phyloP scores from a whole-genome alignment of 1,140 invertebrate species.

The Drosophila tropicalis region DNA sequence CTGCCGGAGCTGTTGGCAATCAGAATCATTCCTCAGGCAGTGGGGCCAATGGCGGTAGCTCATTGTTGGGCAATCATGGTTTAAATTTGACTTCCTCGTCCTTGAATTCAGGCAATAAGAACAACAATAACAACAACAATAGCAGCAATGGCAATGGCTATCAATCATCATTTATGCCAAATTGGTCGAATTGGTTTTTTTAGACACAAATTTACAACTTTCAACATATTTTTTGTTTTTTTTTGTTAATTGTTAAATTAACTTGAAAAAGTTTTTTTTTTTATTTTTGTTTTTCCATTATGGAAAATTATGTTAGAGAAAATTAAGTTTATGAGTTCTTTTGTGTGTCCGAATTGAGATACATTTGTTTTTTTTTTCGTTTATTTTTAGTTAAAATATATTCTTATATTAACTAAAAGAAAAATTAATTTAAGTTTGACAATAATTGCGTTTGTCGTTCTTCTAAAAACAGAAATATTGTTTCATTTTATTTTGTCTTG shows the following conservation, averaged over 20 bases:
- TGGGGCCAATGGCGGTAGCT: neutral
- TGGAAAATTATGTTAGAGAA: too few species aligned
- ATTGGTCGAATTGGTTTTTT: constrained; percentile 80
- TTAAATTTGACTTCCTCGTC: constrained; percentile 23
- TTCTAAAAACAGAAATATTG: neutral
- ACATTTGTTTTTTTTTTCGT: neutral
- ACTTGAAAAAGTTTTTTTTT: constrained; percentile 15
- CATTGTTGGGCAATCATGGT: constrained; percentile 20
- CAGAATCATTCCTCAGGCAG: constrained; percentile 28
- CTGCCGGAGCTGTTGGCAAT: constrained; percentile 17
- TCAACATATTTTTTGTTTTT: neutral
- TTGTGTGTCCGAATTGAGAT: neutral
- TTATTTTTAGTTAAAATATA: neutral
- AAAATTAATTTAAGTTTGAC: neutral
- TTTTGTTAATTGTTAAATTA: neutral
- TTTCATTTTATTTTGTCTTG: neutral
- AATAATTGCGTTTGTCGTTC: neutral
- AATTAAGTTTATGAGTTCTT: constrained; percentile 9
- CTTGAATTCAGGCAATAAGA: constrained; percentile 30
- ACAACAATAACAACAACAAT: constrained; percentile 41
- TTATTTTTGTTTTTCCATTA: constrained; percentile 14
- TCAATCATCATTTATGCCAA: constrained; percentile 50
- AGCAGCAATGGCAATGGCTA: constrained; percentile 44
- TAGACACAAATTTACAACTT: constrained; percentile 30
- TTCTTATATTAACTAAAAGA: neutral